These are phyloP conservation scores for Chamaea fasciata DNA, from an alignment of 2,113 vertebrate genomes.

Conservation along the genomic window DNA sequence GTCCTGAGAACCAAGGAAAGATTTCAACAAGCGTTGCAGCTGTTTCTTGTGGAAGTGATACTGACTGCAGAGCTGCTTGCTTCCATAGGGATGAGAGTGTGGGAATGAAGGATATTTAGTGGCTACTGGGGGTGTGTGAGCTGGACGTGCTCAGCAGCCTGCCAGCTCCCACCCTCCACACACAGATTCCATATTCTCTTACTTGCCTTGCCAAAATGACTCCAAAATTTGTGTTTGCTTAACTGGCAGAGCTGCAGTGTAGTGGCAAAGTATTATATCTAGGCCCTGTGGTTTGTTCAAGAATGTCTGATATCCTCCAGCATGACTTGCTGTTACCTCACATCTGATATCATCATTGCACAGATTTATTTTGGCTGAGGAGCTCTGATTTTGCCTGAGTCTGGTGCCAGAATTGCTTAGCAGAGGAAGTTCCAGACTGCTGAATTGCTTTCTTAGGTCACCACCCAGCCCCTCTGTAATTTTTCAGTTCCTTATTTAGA, in stretches of 20 bases:
- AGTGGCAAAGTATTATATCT: slow-evolving; percentile 30
- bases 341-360: slow-evolving; percentile 61
- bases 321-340: slow-evolving; percentile 60
- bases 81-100: neutral
- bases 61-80: neutral
- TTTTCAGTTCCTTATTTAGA: slow-evolving; percentile 64
- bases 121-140: neutral
- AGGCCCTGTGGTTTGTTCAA: slow-evolving; percentile 44
- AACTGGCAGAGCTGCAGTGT: slow-evolving; percentile 8
- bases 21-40: neutral
- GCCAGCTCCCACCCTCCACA: slow-evolving; percentile 12
- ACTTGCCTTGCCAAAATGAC: neutral
- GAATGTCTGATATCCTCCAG: slow-evolving; percentile 60
- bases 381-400: slow-evolving; percentile 32
- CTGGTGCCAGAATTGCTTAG: slow-evolving; percentile 66
- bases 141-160: slow-evolving; percentile 1
- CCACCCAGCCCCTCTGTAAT: slow-evolving; percentile 45
- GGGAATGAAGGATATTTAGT: neutral
- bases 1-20: neutral
- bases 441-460: slow-evolving; percentile 68
- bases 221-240: slow-evolving; percentile 27
- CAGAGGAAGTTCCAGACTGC: slow-evolving; percentile 66
- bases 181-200: neutral
- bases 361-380: slow-evolving; percentile 68
- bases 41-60: neutral